A percentile compares a stretch with the other conserved stretches of the same genome.
Conservation (phyloP, 2,797 vertebrate genomes). For the Allobates femoralis region DNA sequence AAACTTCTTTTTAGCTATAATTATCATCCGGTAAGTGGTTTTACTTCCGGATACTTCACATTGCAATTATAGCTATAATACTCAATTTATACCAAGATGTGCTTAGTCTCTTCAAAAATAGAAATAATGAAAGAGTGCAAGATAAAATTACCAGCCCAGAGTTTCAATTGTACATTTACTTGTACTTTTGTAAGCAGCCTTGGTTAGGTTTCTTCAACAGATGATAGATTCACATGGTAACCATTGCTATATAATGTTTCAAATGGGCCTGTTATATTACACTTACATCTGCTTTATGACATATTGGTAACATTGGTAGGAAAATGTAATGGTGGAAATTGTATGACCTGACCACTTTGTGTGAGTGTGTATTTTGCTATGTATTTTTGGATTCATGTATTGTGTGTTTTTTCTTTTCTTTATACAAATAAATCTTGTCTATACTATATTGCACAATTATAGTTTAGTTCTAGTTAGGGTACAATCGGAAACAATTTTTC, state of each 20-base stretch:
- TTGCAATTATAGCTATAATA: conserved; percentile 4
- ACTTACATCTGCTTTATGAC: conserved; percentile 6
- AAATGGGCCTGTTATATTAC: background rate
- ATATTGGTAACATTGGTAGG: background rate
- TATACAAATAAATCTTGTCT: background rate
- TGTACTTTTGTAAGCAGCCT: background rate
- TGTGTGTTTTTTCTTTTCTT: background rate
- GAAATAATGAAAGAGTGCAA: conserved; percentile 25
- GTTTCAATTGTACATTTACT: background rate
- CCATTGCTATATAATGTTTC: background rate
- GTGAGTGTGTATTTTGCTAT: background rate
- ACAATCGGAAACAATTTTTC: background rate
- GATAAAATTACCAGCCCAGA: background rate
- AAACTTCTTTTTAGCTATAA: background rate
- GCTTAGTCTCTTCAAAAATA: background rate
- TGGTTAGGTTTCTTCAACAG: background rate
- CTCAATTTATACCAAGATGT: background rate
- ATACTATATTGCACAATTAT: background rate
- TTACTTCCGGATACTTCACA: background rate
- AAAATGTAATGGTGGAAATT: background rate
- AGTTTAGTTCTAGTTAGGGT: background rate
- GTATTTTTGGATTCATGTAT: background rate
- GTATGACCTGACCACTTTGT: conserved; percentile 4
- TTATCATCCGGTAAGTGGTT: conserved; percentile 1
- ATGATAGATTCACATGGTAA: background rate